Conservation (phyloP, 2,797 vertebrate genomes). For the Takifugu ocellatus region DNA sequence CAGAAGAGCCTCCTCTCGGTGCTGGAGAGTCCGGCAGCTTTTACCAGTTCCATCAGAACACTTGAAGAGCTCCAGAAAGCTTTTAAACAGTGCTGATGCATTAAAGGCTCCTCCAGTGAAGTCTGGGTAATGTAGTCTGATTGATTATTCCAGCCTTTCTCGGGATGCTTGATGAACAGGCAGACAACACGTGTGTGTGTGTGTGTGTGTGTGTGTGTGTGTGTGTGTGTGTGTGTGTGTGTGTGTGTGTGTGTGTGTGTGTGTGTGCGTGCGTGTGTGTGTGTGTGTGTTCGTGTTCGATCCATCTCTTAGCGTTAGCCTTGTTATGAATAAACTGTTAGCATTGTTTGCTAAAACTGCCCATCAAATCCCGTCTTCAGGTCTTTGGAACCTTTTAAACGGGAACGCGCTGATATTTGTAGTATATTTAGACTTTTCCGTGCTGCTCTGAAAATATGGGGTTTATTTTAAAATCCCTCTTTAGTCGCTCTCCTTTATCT, state of each 20-base stretch:
- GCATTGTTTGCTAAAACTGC: too few relatives aligned
- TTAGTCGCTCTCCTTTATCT: too few relatives aligned
- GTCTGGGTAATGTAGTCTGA: constrained; percentile 21
- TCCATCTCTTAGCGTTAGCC: too few relatives aligned
- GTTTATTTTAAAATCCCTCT: too few relatives aligned
- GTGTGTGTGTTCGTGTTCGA: too few relatives aligned
- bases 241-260: constrained; percentile 4
- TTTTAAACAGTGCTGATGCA: constrained; percentile 26
- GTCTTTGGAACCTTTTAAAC: too few relatives aligned
- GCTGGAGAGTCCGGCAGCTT: neutral
- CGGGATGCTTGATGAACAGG: constrained; percentile 3
- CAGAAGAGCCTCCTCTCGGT: neutral
- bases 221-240: constrained; percentile 11
- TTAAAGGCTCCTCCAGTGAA: constrained; percentile 12
- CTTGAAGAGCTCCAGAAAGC: constrained; percentile 23
- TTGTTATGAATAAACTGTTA: too few relatives aligned
- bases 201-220: constrained; percentile 14
- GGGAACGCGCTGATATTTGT: too few relatives aligned
- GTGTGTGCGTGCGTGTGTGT: too few relatives aligned
- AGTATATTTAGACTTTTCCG: too few relatives aligned
- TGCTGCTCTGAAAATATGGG: too few relatives aligned
- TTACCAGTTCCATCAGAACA: neutral
- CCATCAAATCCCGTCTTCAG: too few relatives aligned
- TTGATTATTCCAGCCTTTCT: constrained; percentile 9
- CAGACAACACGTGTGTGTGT: neutral